Evolutionary conservation across 1,140 invertebrate genomes (phyloP).

Genomic region (Hyposmocoma kahamanoa): DNA sequence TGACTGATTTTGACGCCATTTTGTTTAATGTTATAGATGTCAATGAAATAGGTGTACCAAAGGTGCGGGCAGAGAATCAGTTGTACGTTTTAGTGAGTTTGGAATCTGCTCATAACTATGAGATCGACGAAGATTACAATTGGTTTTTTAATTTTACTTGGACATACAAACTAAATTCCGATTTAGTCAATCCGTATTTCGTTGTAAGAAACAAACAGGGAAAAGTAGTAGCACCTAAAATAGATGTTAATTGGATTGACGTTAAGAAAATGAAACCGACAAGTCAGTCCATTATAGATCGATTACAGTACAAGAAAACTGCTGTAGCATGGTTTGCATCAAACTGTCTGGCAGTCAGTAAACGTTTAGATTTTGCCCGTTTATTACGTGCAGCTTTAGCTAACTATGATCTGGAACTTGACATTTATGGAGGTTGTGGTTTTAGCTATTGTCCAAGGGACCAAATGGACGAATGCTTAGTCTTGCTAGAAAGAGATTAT

Average conservation of each 20-base stretch:
- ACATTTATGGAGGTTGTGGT: conserved; percentile 79
- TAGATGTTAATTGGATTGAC: conserved; percentile 36
- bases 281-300: conserved; percentile 15
- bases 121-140: conserved; percentile 30
- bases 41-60: conserved; percentile 30
- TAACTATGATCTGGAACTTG: conserved; percentile 54
- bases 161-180: conserved; percentile 79
- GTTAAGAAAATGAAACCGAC: conserved; percentile 35
- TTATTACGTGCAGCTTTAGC: conserved; percentile 72
- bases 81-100: conserved; percentile 57
- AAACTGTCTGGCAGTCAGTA: conserved; percentile 72
- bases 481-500: conserved; percentile 61
- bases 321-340: conserved; percentile 75
- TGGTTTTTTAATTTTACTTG: conserved; percentile 78
- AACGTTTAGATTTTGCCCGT: conserved; percentile 70
- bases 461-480: conserved; percentile 43
- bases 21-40: conserved; percentile 45
- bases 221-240: conserved; percentile 38
- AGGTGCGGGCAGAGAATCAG: conserved; percentile 27
- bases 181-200: conserved; percentile 75
- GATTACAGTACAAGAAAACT: conserved; percentile 41
- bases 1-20: conserved; percentile 37
- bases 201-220: conserved; percentile 38
- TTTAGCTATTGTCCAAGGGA: conserved; percentile 23
- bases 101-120: conserved; percentile 49